Base-by-base conservation (phyloP, 2,113 vertebrate species). In the Pelecanus crispus region DNA sequence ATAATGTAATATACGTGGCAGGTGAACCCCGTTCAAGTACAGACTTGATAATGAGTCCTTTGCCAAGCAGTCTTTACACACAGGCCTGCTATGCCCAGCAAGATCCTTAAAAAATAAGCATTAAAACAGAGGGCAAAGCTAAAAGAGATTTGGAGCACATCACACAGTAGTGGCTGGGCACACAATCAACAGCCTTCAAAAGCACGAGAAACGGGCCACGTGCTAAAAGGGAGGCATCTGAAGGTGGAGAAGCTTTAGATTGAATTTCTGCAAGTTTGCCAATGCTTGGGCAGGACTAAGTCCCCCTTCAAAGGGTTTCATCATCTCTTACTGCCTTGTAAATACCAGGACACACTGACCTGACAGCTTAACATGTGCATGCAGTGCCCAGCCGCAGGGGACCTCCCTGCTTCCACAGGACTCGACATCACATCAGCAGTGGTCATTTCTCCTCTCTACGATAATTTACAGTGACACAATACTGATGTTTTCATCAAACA, bases 121-220 rank as follows among this genome's bases (percentile, higher is more conserved):
- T 28, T 77, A 45, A 77, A 92, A 47, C 0, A 0, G 34, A 53
- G 32, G 8, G 8, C 13, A 91, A 81, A 86, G 36, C 50, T 29
- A 4, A 52, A 61, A 65, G 24, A 56, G 56, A 40, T 1, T 2
- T 40, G 59, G 58, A 49, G 53, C 31, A 17, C 14, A 44, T 55
- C 32, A 20, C n/a, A 45, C 7, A 26, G 20, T 1, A 49, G 19
- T 52, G n/a, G 26, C 26, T 34, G 62, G 26, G 52, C 31, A 44
- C 24, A 28, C 22, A 42, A 22, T 2, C 29, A 55, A 7, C 2
- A n/a, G 17, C 80, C n/a, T 92, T 22, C 2, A 3, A 17, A 75
- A 55, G 38, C 4, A 6, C 0, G 0, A 56, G 52, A 44, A 66
- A 11, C 8, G 50, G 42, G 29, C 13, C 58, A 49, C 1, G 0